A percentile compares a stretch with the other conserved stretches of the same genome.
These are phyloP conservation scores for Tenthredo amoena DNA, from an alignment of 2,888 invertebrate genomes.

Conservation along the genomic window DNA sequence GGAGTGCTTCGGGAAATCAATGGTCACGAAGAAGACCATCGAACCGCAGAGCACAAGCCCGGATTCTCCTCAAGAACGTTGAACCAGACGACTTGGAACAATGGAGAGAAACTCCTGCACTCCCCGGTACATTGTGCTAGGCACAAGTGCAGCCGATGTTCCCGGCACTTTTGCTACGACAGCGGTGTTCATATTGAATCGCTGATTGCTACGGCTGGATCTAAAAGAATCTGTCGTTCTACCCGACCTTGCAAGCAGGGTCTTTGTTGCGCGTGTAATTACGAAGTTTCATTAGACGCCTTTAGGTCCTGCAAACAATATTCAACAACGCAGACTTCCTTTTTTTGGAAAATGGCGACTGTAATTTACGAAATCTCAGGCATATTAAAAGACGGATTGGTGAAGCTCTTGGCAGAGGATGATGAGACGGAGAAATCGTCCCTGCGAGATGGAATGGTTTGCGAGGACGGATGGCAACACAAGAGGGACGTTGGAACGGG, in stretches of 20 bases:
- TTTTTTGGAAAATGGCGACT: neutral
- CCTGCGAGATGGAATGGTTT: neutral
- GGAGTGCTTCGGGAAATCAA: neutral
- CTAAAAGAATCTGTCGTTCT: neutral
- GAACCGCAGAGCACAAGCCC: neutral
- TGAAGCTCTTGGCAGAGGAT: neutral
- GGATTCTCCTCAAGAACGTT: neutral
- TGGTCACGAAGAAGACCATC: neutral
- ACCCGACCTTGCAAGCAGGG: neutral
- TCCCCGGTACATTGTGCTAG: neutral
- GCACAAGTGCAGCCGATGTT: slow-evolving; percentile 5
- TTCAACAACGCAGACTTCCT: neutral
- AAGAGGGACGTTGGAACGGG: neutral
- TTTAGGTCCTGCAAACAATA: neutral
- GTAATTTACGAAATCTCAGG: slow-evolving; percentile 31
- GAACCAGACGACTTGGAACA: neutral
- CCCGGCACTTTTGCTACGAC: neutral
- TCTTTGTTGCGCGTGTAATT: neutral
- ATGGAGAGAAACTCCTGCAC: neutral
- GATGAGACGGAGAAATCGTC: neutral
- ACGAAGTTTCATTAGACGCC: slow-evolving; percentile 30
- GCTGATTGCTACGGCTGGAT: neutral
- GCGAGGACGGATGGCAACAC: neutral
- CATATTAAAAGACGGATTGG: slow-evolving; percentile 14
- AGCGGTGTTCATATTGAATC: neutral